phyloP scores from a whole-genome alignment of 2,888 invertebrate species.

The Agriopis aurantiaria region DNA sequence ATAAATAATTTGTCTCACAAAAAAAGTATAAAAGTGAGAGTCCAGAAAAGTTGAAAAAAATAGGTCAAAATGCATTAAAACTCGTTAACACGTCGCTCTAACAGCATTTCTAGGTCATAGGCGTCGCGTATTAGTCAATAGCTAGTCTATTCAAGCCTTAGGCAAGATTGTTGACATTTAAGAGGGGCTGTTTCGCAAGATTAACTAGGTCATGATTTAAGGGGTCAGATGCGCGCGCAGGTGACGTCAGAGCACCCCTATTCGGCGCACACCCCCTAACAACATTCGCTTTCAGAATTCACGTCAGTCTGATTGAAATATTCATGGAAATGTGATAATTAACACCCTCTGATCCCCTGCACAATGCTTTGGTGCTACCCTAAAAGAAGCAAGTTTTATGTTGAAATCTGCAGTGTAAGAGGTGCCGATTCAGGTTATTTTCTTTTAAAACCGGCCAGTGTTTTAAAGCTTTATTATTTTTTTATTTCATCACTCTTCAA shows the following conservation, averaged over 20 bases:
- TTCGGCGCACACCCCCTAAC: constrained; percentile 60
- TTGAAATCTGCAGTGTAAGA: background rate
- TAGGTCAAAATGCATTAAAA: constrained; percentile 43
- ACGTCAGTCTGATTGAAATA: constrained; percentile 30
- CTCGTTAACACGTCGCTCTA: constrained; percentile 31
- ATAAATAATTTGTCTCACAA: constrained; percentile 2
- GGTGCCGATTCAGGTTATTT: background rate
- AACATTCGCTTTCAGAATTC: constrained; percentile 69
- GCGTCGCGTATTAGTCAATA: constrained; percentile 67
- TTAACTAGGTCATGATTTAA: constrained; percentile 72
- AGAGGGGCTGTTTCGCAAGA: constrained; percentile 68
- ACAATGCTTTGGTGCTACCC: background rate
- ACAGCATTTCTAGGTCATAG: constrained; percentile 58
- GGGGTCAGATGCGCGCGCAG: constrained; percentile 76
- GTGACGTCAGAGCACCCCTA: constrained; percentile 72
- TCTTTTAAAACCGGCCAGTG: constrained; percentile 3
- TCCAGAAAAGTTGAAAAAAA: constrained; percentile 33
- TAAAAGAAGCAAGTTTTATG: background rate
- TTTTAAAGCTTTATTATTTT: background rate
- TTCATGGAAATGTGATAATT: constrained; percentile 24
- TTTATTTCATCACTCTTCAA: constrained; percentile 4
- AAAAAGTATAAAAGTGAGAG: constrained; percentile 11
- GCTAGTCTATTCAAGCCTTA: constrained; percentile 55
- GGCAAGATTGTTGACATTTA: constrained; percentile 78
- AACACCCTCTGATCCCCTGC: background rate